Conservation (phyloP, 2,888 invertebrate genomes). For the Trisateles emortualis region DNA sequence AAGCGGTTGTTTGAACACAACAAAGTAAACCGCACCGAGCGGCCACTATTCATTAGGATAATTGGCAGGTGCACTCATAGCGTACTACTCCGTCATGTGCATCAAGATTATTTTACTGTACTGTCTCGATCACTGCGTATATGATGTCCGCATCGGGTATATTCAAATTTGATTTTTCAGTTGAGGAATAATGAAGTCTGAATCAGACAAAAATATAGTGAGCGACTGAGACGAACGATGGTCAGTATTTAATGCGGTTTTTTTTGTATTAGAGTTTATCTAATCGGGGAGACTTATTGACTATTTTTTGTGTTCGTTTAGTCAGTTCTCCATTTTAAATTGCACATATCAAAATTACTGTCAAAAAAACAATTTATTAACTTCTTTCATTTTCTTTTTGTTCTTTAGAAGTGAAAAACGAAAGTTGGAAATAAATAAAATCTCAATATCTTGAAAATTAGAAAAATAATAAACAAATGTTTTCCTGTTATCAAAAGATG, state of each 20-base stretch:
- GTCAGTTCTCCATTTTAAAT: too few species aligned
- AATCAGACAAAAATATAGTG: too few species aligned
- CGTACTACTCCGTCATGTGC: slow-evolving; percentile 51
- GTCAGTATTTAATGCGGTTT: too few species aligned
- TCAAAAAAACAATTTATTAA: too few species aligned
- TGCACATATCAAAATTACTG: too few species aligned
- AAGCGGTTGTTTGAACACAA: slow-evolving; percentile 56
- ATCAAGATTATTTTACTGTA: slow-evolving; percentile 14
- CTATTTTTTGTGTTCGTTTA: too few species aligned
- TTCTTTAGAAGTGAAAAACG: background rate
- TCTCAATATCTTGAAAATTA: slow-evolving; percentile 31
- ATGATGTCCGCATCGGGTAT: background rate
- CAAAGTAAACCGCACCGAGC: slow-evolving; percentile 64
- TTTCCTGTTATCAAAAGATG: slow-evolving; percentile 35
- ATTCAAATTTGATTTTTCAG: too few species aligned
- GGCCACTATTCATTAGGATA: slow-evolving; percentile 70
- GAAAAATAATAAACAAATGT: slow-evolving; percentile 40
- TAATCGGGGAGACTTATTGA: too few species aligned
- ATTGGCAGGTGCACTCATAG: slow-evolving; percentile 66
- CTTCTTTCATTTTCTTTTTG: too few species aligned
- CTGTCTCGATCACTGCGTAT: background rate
- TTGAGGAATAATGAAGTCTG: too few species aligned
- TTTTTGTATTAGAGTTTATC: too few species aligned
- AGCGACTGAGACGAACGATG: too few species aligned
- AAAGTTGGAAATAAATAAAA: slow-evolving; percentile 28